A percentile compares a stretch with the other conserved stretches of the same genome.
Evolutionary conservation across 2,797 vertebrate genomes (phyloP).

Genomic region (Spinus pinus): DNA sequence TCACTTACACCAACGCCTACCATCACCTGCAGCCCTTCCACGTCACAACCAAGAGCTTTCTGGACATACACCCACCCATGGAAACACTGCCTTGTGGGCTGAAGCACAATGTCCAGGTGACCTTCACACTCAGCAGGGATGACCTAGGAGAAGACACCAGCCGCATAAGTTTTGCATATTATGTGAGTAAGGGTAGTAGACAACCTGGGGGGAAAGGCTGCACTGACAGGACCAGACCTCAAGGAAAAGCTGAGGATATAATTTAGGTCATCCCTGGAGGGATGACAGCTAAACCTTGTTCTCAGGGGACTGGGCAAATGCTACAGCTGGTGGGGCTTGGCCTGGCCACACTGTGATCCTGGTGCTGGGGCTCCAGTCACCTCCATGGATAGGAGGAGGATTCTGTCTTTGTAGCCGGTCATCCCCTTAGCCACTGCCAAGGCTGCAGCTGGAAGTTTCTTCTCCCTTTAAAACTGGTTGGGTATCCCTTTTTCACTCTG

Average conservation of each 20-base stretch:
- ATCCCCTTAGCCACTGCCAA: not conserved
- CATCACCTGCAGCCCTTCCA: conserved; percentile 60
- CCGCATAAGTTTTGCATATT: conserved; percentile 59
- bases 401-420: not conserved
- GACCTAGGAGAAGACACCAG: conserved; percentile 40
- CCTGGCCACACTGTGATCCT: not conserved
- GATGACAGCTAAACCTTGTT: not conserved
- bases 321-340: not conserved
- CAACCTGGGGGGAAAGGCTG: not conserved
- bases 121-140: conserved; percentile 35
- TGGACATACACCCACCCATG: conserved; percentile 6
- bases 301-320: not conserved
- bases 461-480: not conserved
- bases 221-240: not conserved
- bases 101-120: conserved; percentile 52
- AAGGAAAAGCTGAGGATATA: not conserved
- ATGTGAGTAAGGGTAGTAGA: conserved; percentile 42
- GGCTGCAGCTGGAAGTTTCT: not conserved
- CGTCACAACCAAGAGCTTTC: conserved; percentile 52
- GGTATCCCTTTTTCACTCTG: not conserved
- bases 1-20: conserved; percentile 18
- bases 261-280: not conserved
- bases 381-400: not conserved
- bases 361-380: not conserved
- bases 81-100: conserved; percentile 44